Conservation (phyloP, 2,113 vertebrate species). For the Sinocyclocheilus anshuiensis region DNA sequence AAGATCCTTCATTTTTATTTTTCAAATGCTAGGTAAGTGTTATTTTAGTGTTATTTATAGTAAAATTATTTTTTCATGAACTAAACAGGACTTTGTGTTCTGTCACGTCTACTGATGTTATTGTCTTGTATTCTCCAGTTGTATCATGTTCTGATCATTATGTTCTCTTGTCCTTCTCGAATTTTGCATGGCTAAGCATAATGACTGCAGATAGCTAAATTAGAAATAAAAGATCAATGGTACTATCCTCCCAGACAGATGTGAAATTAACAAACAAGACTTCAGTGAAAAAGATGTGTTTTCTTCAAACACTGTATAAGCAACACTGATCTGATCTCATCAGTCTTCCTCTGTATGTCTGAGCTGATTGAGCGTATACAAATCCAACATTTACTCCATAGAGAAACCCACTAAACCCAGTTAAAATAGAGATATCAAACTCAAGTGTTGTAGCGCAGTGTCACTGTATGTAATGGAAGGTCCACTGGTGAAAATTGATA, state of each 20-base stretch:
- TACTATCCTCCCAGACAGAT: not conserved
- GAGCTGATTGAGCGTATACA: not conserved
- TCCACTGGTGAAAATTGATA: constrained; percentile 49
- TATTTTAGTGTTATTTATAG: too few relatives aligned
- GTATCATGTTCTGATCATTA: not conserved
- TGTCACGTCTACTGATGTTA: not conserved
- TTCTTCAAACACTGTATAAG: not conserved
- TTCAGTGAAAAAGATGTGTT: not conserved
- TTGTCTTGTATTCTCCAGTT: not conserved
- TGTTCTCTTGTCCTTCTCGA: not conserved
- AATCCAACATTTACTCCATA: not conserved
- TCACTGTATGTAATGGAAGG: constrained; percentile 44
- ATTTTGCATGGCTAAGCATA: not conserved
- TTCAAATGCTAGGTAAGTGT: too few relatives aligned
- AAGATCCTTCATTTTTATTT: too few relatives aligned
- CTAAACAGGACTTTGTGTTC: not conserved
- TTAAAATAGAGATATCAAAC: constrained; percentile 12
- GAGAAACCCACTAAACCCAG: not conserved
- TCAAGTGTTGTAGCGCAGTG: constrained; percentile 12
- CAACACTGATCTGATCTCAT: not conserved
- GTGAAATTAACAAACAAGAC: not conserved
- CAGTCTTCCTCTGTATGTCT: not conserved
- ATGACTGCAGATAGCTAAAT: not conserved
- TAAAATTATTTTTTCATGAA: too few relatives aligned
- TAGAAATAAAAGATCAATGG: too few relatives aligned